Evolutionary conservation across 1,140 invertebrate genomes (phyloP), one percentile per base, ranked within the genome.

Genomic region (Luehdorfia chinensis): DNA sequence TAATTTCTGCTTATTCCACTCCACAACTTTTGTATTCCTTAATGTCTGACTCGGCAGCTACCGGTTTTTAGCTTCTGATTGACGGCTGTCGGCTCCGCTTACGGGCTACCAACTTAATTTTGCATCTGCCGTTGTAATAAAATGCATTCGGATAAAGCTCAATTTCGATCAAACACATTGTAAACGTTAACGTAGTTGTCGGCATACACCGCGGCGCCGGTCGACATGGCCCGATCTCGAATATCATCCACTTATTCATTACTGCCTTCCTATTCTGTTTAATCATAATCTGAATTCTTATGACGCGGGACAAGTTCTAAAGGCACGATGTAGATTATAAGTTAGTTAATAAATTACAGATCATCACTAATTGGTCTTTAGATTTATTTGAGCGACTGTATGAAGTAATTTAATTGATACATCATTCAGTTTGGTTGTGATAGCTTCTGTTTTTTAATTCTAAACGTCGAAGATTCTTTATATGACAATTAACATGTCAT

Each of bases 11-110:
- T 30, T 28, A 25, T 43, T 32, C 16, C 36, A 14, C 30, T 33
- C 47, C 30, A 50, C 30, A 32, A 43, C 56, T 69, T 53, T 60
- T 45, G 62, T 84, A 72, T 70, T 75, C 80, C 72, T 71, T 75
- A 73, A 81, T 64, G 75, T 81, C 70, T 77, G 76, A 69, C 61
- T 71, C 66, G 59, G 59, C 73, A 59, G 80, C 80, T 85, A 85
- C 80, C 80, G 80, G 80, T 85, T 85, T 84, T 85, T 84, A 83
- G 65, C 75, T 76, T 74, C 63, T 79, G 80, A 85, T 85, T 85
- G 80, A 85, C 80, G 80, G 75, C 75, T 85, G 80, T 85, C 76
- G 75, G 80, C 76, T 80, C 63, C 68, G 71, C 71, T 83, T 80
- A 76, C 66, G 55, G 39, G 59, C 36, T 49, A 53, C 71, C 58